Base-by-base conservation (phyloP, 2,888 invertebrate genomes). In the Oligia strigilis region DNA sequence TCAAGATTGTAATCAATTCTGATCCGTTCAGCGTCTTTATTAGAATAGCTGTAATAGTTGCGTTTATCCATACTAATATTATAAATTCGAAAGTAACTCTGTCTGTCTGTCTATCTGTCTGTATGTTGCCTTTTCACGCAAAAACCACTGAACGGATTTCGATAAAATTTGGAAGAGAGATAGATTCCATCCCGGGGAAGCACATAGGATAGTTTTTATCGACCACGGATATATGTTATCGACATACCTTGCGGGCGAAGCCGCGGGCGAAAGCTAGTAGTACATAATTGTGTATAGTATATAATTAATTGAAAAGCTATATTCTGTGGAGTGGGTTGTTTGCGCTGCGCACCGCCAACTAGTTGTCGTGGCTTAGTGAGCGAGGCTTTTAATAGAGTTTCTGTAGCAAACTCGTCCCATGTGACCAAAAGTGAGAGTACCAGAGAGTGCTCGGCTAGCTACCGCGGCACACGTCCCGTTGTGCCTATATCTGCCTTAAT, bases 361-460 rank as follows among this genome's bases (percentile, higher is more conserved):
- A 77, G 70, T 67, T 70, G 60, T 52, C 29, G 75, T 83, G 64
- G 77, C 64, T 79, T 80, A 74, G 78, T 36, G 71, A 75, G 72
- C 75, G 70, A 62, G 60, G 76, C 72, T 71, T 84, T 77, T 86
- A 86, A 87, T 86, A 84, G 82, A 88, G 85, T 89, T 89, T 85
- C 85, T 77, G 80, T 87, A 87, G 78, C 83, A 85, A 87, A 90
- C 85, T 86, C 78, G 74, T 86, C 89, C 86, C 88, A 72, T 84
- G 89, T 74, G 89, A 71, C 80, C 72, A 77, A 70, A 67, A 85
- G 81, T 88, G 76, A 76, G 78, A 85, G 85, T 74, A 71, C 77
- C 78, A 43, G 69, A 72, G 67, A 78, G 77, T 75, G 70, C 78
- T 72, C n/a, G n/a, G 43, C 55, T 66, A 74, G 67, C 67, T 75